A percentile compares a stretch with the other conserved stretches of the same genome.
Conservation (phyloP, 1,140 invertebrate species). For the Venturia canescens region DNA sequence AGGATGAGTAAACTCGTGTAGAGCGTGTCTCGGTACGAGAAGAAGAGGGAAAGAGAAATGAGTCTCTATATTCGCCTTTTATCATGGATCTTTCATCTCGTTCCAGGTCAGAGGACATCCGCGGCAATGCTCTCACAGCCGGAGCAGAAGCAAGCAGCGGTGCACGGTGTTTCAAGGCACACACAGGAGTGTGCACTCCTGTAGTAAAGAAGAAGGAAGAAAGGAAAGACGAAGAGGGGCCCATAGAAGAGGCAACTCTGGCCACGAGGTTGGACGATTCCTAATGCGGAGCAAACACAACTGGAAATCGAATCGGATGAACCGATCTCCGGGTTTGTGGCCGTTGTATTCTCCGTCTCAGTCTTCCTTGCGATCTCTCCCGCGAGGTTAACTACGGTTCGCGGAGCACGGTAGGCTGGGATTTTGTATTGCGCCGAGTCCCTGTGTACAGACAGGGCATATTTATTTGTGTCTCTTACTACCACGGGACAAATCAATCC, state of each 20-base stretch:
- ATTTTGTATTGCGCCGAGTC: background rate
- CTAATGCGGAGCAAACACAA: slow-evolving; percentile 63
- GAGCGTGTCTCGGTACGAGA: slow-evolving; percentile 10
- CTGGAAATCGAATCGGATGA: slow-evolving; percentile 57
- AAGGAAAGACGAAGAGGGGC: background rate
- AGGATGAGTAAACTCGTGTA: slow-evolving; percentile 32
- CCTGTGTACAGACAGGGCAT: background rate
- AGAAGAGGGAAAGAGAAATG: slow-evolving; percentile 15
- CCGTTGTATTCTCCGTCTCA: background rate
- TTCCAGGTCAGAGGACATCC: slow-evolving; percentile 61
- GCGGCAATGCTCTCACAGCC: slow-evolving; percentile 34
- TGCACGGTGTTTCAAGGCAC: slow-evolving; percentile 23
- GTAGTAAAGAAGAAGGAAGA: background rate
- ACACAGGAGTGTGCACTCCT: background rate
- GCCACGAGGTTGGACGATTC: slow-evolving; percentile 54
- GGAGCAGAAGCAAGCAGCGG: slow-evolving; percentile 15
- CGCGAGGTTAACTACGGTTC: slow-evolving; percentile 25
- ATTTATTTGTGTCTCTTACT: slow-evolving; percentile 33
- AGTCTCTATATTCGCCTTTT: slow-evolving; percentile 45
- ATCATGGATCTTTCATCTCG: slow-evolving; percentile 60
- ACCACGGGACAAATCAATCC: slow-evolving; percentile 58
- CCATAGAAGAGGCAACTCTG: background rate
- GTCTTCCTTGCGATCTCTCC: background rate
- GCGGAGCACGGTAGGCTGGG: slow-evolving; percentile 42
- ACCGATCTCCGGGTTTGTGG: slow-evolving; percentile 53